phyloP scores from a whole-genome alignment of 2,797 vertebrate genomes.

The Microctenopoma steveboyesi region DNA sequence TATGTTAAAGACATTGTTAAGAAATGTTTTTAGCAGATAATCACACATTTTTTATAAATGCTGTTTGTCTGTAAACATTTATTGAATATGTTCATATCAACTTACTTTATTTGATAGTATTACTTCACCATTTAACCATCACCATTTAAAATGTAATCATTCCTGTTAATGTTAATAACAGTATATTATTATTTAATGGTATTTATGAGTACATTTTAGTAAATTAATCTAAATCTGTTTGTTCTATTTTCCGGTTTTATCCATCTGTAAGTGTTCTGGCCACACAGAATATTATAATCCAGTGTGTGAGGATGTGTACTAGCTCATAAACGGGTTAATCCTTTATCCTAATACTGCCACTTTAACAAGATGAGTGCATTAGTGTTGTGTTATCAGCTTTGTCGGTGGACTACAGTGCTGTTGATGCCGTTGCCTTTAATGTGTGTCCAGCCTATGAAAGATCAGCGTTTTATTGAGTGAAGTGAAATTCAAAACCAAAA shows the following conservation, averaged over 20 bases:
- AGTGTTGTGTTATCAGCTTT: conserved; percentile 44
- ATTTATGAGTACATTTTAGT: neutral
- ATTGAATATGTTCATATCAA: neutral
- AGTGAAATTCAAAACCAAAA: conserved; percentile 15
- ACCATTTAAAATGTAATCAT: neutral
- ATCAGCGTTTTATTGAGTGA: conserved; percentile 7
- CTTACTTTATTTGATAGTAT: neutral
- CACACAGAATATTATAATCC: conserved; percentile 45
- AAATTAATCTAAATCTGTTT: conserved; percentile 3
- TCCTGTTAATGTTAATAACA: neutral
- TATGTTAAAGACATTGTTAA: neutral
- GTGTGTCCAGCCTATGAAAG: neutral
- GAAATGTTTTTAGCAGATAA: neutral
- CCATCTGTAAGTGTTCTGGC: conserved; percentile 8
- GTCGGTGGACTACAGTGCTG: neutral
- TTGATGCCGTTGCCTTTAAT: conserved; percentile 9
- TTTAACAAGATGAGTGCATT: conserved; percentile 56
- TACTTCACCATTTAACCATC: neutral
- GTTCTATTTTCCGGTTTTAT: conserved; percentile 12
- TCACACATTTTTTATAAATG: conserved; percentile 1
- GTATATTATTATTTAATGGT: neutral
- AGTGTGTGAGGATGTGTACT: conserved; percentile 17
- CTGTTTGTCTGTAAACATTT: neutral
- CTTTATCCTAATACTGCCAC: conserved; percentile 57
- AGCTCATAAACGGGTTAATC: conserved; percentile 55